Percentiles rank a stretch among this genome's conserved stretches.
These are phyloP conservation scores for Thamnophis sirtalis DNA, from an alignment of 2,113 vertebrate species.

Conservation along the genomic window DNA sequence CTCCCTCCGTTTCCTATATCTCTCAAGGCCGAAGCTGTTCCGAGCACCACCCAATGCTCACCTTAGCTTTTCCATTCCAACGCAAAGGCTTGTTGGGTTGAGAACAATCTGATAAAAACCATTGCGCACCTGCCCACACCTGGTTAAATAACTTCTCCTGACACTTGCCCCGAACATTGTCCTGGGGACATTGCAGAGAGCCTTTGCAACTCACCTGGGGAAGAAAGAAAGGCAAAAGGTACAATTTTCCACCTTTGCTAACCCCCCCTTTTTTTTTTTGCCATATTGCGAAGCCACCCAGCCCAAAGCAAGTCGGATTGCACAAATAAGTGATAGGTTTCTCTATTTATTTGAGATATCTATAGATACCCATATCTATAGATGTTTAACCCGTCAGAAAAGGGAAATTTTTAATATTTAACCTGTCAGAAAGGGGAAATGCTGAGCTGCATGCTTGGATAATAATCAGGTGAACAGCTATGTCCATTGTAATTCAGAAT, in stretches of 20 bases:
- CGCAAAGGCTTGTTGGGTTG: background rate
- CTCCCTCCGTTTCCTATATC: background rate
- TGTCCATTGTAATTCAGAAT: background rate
- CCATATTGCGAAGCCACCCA: background rate
- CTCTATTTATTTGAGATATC: background rate
- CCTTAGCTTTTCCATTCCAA: background rate
- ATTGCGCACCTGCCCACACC: background rate
- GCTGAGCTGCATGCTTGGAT: background rate
- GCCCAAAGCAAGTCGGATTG: background rate
- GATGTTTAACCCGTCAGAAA: background rate
- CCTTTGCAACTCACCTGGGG: background rate
- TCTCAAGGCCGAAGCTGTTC: background rate
- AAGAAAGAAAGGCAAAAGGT: background rate
- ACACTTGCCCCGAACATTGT: background rate
- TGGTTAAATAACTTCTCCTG: background rate
- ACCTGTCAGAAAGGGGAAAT: background rate
- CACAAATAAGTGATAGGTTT: background rate
- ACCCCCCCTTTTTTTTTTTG: background rate
- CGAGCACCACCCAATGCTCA: background rate
- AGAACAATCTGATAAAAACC: slow-evolving; percentile 5
- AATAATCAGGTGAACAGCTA: background rate
- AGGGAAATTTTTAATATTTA: background rate
- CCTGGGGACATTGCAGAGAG: background rate
- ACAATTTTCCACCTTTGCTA: background rate
- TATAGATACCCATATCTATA: background rate